A percentile compares a stretch with the other conserved stretches of the same genome.
phyloP scores from a whole-genome alignment of 2,797 vertebrate species.

The Malacoctenus gilli region DNA sequence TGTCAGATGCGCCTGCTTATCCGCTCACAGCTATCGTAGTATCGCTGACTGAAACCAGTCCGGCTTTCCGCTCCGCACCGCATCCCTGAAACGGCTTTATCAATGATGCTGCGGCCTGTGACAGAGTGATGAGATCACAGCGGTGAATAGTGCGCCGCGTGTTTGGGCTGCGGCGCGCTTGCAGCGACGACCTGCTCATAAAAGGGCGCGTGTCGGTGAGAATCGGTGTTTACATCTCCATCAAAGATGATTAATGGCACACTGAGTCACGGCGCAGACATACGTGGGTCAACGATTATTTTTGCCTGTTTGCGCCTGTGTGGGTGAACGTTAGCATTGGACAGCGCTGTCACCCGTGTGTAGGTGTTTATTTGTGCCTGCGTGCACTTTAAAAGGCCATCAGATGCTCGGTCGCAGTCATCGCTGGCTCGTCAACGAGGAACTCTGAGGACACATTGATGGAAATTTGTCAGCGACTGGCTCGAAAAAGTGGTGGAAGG shows the following conservation, averaged over 20 bases:
- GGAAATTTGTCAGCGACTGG: slow-evolving; percentile 3
- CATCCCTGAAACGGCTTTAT: slow-evolving; percentile 28
- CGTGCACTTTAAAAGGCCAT: slow-evolving; percentile 12
- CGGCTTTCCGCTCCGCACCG: slow-evolving; percentile 10
- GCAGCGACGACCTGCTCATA: slow-evolving; percentile 13
- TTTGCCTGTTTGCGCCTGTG: slow-evolving; percentile 17
- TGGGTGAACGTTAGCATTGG: slow-evolving; percentile 22
- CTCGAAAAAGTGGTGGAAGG: background rate
- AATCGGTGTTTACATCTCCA: slow-evolving; percentile 45
- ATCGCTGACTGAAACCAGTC: background rate
- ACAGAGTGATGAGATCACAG: slow-evolving; percentile 23
- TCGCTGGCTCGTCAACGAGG: too few relatives aligned
- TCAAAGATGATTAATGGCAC: slow-evolving; percentile 43
- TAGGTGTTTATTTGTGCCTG: slow-evolving; percentile 16
- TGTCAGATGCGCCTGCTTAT: slow-evolving; percentile 11
- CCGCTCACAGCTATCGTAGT: background rate
- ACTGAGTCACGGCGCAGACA: slow-evolving; percentile 43
- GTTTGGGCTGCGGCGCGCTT: slow-evolving; percentile 24
- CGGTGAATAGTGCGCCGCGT: background rate
- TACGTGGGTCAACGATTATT: slow-evolving; percentile 12
- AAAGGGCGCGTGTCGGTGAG: slow-evolving; percentile 38
- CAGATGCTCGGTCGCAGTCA: slow-evolving; percentile 3
- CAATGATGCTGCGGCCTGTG: slow-evolving; percentile 31
- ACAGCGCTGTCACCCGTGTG: slow-evolving; percentile 22
- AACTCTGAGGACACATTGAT: too few relatives aligned